Base-by-base conservation (phyloP, 2,113 vertebrate genomes). In the Sturnira hondurensis region DNA sequence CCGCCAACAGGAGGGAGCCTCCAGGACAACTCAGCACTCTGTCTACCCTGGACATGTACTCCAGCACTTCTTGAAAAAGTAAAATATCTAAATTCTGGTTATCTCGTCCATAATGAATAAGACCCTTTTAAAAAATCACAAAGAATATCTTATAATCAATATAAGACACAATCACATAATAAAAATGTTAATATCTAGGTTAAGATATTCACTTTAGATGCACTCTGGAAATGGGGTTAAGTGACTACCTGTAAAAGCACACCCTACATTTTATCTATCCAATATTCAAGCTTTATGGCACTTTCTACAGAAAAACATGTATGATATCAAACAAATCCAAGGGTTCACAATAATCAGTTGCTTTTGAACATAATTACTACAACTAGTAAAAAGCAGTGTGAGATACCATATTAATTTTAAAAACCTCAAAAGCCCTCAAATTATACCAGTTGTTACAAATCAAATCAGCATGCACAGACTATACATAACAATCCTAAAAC, bases 1-100 rank as follows among this genome's bases (percentile, higher is more conserved):
- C 99, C 2, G 99, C 99, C 96, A 99, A 96, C 5, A 99, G 99
- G 96, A 99, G 98, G 1, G 99, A 99, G 10, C 99, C 99, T 67
- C 99, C 99, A 11, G 99, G 99, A 95, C 98, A 98, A 96, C 99
- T 99, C 33, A 99, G 98, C 33, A 99, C 99, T 82, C 99, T 98
- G 84, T 99, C 99, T 89, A 99, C 98, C 94, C 99, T 98, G 87
- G 99, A 99, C 94, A 99, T 97, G 68, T 99, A 99, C 94, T 99
- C 99, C 68, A 99, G 99, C 56, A 99, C 99, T 98, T 99, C 99
- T 36, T 99, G 98, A 98, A 99, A 99, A 76, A 99, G 98, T 87
- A 99, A 98, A 82, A 99, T 98, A 93, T 99, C 99, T 97, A 99
- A 94, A 95, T 99, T 99, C 67, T 98, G 99, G 97, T 99, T 99